Base-by-base conservation (phyloP, 92 coral and sea anemone genomes). In the Meandrina meandrites region DNA sequence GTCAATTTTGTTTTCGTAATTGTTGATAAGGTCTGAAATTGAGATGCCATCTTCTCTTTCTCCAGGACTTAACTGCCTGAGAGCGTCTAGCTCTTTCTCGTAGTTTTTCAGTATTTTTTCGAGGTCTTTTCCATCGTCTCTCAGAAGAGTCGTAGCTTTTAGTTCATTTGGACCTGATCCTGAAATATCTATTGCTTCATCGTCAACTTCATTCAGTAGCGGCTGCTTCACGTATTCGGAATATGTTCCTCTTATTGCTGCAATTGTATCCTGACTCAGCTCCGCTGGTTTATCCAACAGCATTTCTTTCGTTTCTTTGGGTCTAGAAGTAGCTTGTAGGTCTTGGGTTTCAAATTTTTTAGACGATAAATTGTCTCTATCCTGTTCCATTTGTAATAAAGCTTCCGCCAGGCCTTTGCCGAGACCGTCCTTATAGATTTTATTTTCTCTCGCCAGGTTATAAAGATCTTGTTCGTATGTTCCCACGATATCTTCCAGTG, bases 81-180 rank as follows among this genome's bases (percentile, higher is more conserved):
- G 75, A 76, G 84, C 85, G 3, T 88, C 86, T 32, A 93, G 68
- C n/a, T 91, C 93, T 30, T 57, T 86, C 60, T 92, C 92, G 71
- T 88, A 88, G 24, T 27, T 75, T 10, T 75, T 56, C 42, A 93
- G 62, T 31, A 93, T 84, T 22, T 83, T 82, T 80, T 86, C 92
- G 4, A 93, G 86, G 32, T 91, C 80, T 32, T 37, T 80, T 45
- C 89, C 81, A 15, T 88, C 91, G 12, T 86, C 82, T 19, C 64
- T 76, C 81, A 93, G 69, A 47, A 81, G 35, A 56, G 27, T 31
- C 30, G 15, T 68, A n/a, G 88, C 84, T 60, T 78, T 42, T 16
- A 89, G 28, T 28, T 66, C 85, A 64, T 40, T 73, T 42, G 84
- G 11, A 4, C 37, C 56, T 81, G 84, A 15, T 31, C 8, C 15